Evolutionary conservation across 1,140 invertebrate species (phyloP), one percentile per base, ranked within the genome.

Genomic region (Achatina immaculata): DNA sequence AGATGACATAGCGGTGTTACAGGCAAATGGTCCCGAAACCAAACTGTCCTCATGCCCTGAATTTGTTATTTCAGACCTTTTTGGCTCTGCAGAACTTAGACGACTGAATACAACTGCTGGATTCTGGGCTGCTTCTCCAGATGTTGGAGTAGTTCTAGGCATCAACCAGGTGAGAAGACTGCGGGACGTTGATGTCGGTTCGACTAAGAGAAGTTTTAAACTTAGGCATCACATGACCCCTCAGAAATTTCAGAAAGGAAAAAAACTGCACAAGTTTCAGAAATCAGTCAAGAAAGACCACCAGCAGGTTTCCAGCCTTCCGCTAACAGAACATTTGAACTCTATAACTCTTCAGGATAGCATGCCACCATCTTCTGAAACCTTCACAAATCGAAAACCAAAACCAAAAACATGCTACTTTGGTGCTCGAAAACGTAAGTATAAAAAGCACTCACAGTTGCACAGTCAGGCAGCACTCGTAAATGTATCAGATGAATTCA

Each of bases 71-170:
- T 74, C 72, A 45, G 72, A 74, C 45, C 72, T 74, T n/a, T 45
- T 74, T 42, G 72, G 11, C 45, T 74, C 71, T 24, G 4, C 71
- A 28, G 76, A 78, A 62, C 65, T 78, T 2, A 66, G 38, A 42
- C 36, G 76, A 4, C 36, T 78, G 19, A 62, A 78, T 62, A 78
- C 76, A 31, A 78, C 76, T n/a, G 48, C 76, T 1, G 76, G 76
- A 1, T 78, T 78, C 40, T 78, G 76, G 76, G 36, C 76, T 0
- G 28, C 76, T 16, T 34, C 76, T 4, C 65, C 76, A n/a, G 76
- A 48, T 42, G 9, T 78, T n/a, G 65, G 42, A 24, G 14, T 16
- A n/a, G 62, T 78, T 48, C 62, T 78, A 1, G 51, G 55, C 34
- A 76, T 24, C 28, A 21, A 28, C 16, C 16, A 58, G 4, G 19